Evolutionary conservation across 2,888 invertebrate species (phyloP), one percentile per base, ranked within the genome.

Genomic region (Adelphocoris suturalis): DNA sequence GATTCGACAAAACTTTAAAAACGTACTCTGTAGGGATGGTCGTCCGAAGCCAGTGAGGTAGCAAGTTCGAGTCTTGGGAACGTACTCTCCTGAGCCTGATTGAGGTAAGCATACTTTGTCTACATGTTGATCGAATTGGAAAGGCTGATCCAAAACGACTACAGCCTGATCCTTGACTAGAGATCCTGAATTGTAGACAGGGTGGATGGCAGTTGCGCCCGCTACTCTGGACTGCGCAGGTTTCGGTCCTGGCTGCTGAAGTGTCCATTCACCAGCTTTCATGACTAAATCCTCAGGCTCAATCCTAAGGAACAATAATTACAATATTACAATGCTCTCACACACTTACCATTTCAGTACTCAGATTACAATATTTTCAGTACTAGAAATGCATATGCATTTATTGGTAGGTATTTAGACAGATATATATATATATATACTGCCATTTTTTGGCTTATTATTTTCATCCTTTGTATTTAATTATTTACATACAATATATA

Each of bases 41-140:
- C 97, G 97, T 92, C 97, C 97, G 97, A 97, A 97, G 84, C 97
- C 97, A 86, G 97, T 97, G 0, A 96, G 95, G 9, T 97, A 95
- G 91, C 97, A 97, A 86, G 95, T 95, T 55, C 95, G 95, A 85
- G 94, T 94, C 0, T 94, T 94, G 0, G 93, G 93, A 91, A 89
- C 87, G 55, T 92, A 92, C 37, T 91, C 91, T 14, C 90, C 88
- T 14, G 91, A 86, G 90, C 95, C 95, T 90, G 95, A 94, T 0
- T 95, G 95, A 91, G 96, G 95, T 86, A 97, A 93, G 92, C 97
- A 97, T 75, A 97, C 95, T 0, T 96, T 95, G 92, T 95, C 96
- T 86, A 97, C 95, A 92, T 97, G 97, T 91, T 95, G 95, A 80
- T 96, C 95, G 80, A 96, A 94, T 84, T 95, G 93, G 28, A 95